Percentiles rank a stretch among this genome's conserved stretches.
phyloP scores from a whole-genome alignment of 2,888 invertebrate genomes.

The Portevinia maculata region DNA sequence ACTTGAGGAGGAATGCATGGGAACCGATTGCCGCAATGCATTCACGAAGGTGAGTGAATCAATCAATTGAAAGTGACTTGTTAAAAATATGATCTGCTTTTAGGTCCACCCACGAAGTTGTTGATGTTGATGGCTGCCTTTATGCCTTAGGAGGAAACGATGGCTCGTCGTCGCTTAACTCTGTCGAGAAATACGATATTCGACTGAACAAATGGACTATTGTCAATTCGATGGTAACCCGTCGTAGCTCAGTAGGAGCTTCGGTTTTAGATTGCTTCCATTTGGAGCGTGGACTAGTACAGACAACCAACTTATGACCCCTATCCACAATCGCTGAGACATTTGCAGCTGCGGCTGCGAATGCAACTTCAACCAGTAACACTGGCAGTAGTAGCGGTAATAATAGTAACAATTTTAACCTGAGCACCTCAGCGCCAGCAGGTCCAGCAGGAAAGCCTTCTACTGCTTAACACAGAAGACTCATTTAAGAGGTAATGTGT shows the following conservation, averaged over 20 bases:
- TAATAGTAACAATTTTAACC: constrained; percentile 46
- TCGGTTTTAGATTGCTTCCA: constrained; percentile 87
- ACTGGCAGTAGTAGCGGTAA: constrained; percentile 59
- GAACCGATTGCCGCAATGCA: constrained; percentile 88
- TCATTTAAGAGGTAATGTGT: constrained; percentile 25
- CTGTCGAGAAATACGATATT: constrained; percentile 87
- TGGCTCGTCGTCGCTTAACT: constrained; percentile 87
- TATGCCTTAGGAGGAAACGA: constrained; percentile 89
- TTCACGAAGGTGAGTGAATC: constrained; percentile 86
- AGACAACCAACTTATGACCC: constrained; percentile 83
- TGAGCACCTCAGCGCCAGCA: constrained; percentile 81
- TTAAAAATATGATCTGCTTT: no score
- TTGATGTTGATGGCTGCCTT: constrained; percentile 85
- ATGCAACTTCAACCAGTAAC: constrained; percentile 73
- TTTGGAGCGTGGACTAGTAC: constrained; percentile 83
- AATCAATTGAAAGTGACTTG: no score
- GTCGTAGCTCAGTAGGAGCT: constrained; percentile 87
- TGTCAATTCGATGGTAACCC: constrained; percentile 86
- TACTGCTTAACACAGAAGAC: constrained; percentile 54
- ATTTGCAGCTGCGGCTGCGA: constrained; percentile 78
- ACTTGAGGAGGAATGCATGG: constrained; percentile 86
- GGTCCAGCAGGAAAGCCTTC: constrained; percentile 74
- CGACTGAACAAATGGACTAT: constrained; percentile 87
- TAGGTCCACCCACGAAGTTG: constrained; percentile 88
- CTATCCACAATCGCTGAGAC: constrained; percentile 80